phyloP scores from a whole-genome alignment of 2,797 vertebrate species.

The Coilia nasus region DNA sequence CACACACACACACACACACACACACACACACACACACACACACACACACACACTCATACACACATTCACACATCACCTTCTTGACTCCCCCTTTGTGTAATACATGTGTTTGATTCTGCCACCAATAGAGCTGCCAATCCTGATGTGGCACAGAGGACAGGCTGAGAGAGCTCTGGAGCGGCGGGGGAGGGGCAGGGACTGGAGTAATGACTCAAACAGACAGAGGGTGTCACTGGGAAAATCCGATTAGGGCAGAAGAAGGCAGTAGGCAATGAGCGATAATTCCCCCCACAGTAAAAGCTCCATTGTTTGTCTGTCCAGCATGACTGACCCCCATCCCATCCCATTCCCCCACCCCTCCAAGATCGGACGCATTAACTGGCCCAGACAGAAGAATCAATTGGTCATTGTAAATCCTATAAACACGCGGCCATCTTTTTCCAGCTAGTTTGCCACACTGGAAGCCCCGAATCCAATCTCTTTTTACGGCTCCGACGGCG shows the following conservation, averaged over 20 bases:
- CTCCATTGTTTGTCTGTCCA: conserved; percentile 52
- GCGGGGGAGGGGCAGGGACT: neutral
- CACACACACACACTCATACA: neutral
- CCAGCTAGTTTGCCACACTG: conserved; percentile 52
- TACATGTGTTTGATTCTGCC: conserved; percentile 50
- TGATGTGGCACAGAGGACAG: conserved; percentile 59
- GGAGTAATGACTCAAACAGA: neutral
- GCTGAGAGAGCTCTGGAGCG: conserved; percentile 22
- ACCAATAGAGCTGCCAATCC: conserved; percentile 54
- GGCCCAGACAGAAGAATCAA: conserved; percentile 62
- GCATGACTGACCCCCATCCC: conserved; percentile 44
- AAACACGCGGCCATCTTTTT: conserved; percentile 55
- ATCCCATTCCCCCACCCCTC: conserved; percentile 38
- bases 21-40: neutral
- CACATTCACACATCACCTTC: conserved; percentile 47
- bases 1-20: conserved; percentile 18
- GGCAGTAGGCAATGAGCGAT: conserved; percentile 54
- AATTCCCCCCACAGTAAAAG: conserved; percentile 39
- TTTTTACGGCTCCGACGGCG: conserved; percentile 83
- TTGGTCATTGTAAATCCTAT: conserved; percentile 54
- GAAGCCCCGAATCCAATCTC: conserved; percentile 80
- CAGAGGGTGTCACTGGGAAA: neutral
- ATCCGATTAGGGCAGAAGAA: conserved; percentile 25
- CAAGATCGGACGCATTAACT: conserved; percentile 58
- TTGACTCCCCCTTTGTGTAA: conserved; percentile 60